These are phyloP conservation scores for Gandaritis pyraliata DNA, from an alignment of 2,888 invertebrate species.

Conservation along the genomic window DNA sequence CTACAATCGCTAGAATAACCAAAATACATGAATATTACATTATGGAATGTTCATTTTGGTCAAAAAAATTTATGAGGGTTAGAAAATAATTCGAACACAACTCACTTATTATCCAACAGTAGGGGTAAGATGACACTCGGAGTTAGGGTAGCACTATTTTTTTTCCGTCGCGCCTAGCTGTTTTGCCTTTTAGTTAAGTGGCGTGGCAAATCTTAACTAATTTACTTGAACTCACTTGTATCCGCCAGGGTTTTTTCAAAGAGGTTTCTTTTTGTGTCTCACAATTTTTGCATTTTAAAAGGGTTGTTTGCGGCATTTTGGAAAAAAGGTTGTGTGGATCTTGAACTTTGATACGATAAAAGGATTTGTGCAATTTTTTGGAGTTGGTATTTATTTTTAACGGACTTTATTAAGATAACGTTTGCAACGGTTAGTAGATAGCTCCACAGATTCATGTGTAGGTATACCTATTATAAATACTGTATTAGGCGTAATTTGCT, in stretches of 20 bases:
- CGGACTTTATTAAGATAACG: too few species aligned
- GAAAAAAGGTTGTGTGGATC: slow-evolving; percentile 27
- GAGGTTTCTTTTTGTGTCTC: too few species aligned
- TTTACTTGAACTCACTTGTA: slow-evolving; percentile 78
- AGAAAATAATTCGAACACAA: slow-evolving; percentile 7
- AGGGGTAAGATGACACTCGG: slow-evolving; percentile 51
- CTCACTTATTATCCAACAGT: slow-evolving; percentile 42
- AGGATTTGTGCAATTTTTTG: too few species aligned
- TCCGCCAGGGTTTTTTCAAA: slow-evolving; percentile 55
- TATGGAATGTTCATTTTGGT: too few species aligned
- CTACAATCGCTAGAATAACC: too few species aligned
- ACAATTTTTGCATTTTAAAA: slow-evolving; percentile 46
- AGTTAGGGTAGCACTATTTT: slow-evolving; percentile 60
- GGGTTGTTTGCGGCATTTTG: slow-evolving; percentile 46
- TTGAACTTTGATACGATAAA: slow-evolving; percentile 4
- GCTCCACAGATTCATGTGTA: too few species aligned
- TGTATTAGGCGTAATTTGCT: too few species aligned
- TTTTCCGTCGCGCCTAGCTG: slow-evolving; percentile 76
- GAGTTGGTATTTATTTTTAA: too few species aligned
- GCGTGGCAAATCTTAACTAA: slow-evolving; percentile 74
- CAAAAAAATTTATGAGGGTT: too few species aligned
- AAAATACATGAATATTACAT: too few species aligned
- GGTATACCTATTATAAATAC: too few species aligned
- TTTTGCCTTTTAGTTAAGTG: slow-evolving; percentile 79
- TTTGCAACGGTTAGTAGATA: too few species aligned